phyloP scores from a whole-genome alignment of 37 sponge, comb jelly and placozoan genomes.

The Haliclona indistincta region DNA sequence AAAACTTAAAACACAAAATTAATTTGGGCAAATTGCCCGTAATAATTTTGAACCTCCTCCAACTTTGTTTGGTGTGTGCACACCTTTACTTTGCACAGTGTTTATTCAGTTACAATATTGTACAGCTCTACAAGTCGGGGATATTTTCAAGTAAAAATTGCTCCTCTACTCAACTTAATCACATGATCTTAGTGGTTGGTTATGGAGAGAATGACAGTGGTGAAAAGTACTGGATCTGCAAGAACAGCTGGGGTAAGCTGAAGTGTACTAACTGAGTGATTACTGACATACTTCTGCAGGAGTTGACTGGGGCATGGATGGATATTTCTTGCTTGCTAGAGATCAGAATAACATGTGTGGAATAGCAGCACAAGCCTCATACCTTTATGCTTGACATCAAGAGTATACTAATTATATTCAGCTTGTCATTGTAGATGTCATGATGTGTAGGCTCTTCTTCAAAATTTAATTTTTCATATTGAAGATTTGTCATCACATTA shows the following conservation, averaged over 20 bases:
- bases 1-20: too few relatives aligned
- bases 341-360: constrained; percentile 68
- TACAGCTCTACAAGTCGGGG: constrained; percentile 19
- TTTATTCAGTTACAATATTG: too few relatives aligned
- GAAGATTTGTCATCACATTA: too few relatives aligned
- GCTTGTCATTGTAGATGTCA: too few relatives aligned
- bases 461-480: too few relatives aligned
- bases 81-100: too few relatives aligned
- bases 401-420: too few relatives aligned
- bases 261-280: too few relatives aligned
- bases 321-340: constrained; percentile 54
- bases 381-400: constrained; percentile 47
- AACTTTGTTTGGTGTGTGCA: too few relatives aligned
- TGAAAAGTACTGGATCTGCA: constrained; percentile 43
- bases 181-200: constrained; percentile 39
- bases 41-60: too few relatives aligned
- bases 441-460: too few relatives aligned
- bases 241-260: constrained; percentile 37
- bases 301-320: constrained; percentile 56
- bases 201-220: constrained; percentile 17
- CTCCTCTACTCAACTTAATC: constrained; percentile 7
- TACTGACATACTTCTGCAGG: constrained; percentile 24
- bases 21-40: not conserved
- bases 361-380: constrained; percentile 61
- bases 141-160: constrained; percentile 10